Evolutionary conservation across 2,113 vertebrate genomes (phyloP).

Genomic region (Leucopsar rothschildi): DNA sequence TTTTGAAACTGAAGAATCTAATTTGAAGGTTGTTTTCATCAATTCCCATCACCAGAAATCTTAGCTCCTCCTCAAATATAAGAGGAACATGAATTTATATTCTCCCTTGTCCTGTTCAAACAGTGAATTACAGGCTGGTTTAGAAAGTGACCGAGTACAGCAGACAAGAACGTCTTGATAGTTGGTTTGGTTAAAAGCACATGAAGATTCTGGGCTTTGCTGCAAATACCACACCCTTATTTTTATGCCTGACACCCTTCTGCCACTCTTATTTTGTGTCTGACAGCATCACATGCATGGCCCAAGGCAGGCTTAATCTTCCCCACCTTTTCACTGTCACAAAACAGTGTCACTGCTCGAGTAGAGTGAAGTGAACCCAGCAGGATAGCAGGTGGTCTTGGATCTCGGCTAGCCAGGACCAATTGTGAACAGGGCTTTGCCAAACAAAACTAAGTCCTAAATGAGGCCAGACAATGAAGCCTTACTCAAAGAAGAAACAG

Average conservation of each 20-base stretch:
- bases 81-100: background rate
- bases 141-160: background rate
- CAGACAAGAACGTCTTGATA: background rate
- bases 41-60: background rate
- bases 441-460: background rate
- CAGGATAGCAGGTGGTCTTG: background rate
- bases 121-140: background rate
- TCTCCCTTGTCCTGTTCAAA: background rate
- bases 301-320: background rate
- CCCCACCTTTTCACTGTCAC: background rate
- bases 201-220: background rate
- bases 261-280: background rate
- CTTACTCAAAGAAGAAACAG: background rate
- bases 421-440: background rate
- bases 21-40: background rate
- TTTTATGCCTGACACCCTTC: background rate
- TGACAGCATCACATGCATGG: background rate
- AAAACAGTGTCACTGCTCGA: background rate
- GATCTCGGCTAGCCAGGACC: background rate
- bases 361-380: background rate
- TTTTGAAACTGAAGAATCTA: background rate
- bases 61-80: background rate
- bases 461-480: background rate
- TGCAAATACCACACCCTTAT: background rate
- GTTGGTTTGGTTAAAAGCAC: background rate